Evolutionary conservation across 1,140 invertebrate species (phyloP), one percentile per base, ranked within the genome.

Genomic region (Helicoverpa zea): DNA sequence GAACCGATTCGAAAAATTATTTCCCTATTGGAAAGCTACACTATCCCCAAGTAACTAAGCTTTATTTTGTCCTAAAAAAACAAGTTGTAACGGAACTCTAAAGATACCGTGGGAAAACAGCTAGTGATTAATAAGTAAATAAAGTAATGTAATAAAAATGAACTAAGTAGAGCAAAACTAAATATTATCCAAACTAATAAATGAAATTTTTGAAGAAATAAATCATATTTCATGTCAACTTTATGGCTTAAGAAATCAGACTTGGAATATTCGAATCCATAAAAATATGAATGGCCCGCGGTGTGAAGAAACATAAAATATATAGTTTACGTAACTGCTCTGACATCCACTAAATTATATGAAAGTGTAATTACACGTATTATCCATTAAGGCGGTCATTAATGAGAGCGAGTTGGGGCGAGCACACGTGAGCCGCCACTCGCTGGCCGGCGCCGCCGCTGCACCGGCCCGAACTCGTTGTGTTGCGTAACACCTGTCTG

Each of bases 351-450:
- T 79, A 85, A 87, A 87, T 87, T 87, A 88, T 83, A 86, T 83
- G 82, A 88, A 87, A 89, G 87, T 88, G 74, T 84, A 87, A 88
- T 88, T 87, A 86, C 85, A 85, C 81, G 76, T 88, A 84, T 89
- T 84, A 89, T 91, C 85, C 87, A 90, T 90, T 90, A 89, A 87
- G 82, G 66, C 66, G 63, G 82, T 61, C 81, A 81, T 88, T 85
- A 89, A 86, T 76, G 83, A 82, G 81, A 84, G 80, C 63, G 54
- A 68, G 47, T 63, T 59, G 49, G 58, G 49, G 43, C 49, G n/a
- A 49, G 61, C 61, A 14, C 43, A 51, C 54, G 68, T 30, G 51
- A 74, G 66, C 30, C 2, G 35, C 68, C 56, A 9, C n/a, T 56
- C 35, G 77, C 59, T 12, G 52, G 16, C 30, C 51, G 70, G 70